Conservation (phyloP, 2,797 vertebrate species). For the Lepilemur ruficaudatus region DNA sequence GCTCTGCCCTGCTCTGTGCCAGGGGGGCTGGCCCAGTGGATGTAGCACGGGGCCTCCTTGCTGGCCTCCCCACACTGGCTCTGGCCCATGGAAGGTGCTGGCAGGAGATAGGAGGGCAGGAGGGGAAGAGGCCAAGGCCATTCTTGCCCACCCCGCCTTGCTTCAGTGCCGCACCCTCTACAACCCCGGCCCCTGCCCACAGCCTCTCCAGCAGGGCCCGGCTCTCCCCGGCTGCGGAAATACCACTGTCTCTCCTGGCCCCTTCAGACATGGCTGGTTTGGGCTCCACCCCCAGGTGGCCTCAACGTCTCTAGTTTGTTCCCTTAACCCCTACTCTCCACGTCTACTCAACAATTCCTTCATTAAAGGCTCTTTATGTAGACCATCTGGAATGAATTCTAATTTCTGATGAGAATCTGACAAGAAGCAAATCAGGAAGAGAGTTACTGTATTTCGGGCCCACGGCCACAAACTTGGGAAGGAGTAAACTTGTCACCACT, state of each 20-base stretch:
- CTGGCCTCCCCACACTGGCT: neutral
- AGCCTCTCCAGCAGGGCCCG: fast-evolving
- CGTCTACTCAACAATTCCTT: neutral
- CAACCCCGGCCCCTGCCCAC: neutral
- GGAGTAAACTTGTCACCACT: neutral
- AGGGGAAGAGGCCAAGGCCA: too few species aligned
- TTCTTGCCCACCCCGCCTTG: neutral
- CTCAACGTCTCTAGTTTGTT: neutral
- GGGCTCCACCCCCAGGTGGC: neutral
- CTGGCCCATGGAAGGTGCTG: neutral
- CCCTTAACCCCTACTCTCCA: neutral
- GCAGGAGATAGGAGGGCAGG: neutral
- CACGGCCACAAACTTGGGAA: neutral
- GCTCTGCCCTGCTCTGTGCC: neutral
- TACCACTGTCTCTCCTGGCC: neutral
- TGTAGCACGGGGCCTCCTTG: fast-evolving
- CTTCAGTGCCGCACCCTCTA: neutral
- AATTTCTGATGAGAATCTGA: neutral
- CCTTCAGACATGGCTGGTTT: neutral
- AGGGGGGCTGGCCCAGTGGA: neutral
- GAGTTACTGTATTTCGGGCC: neutral
- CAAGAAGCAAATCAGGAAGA: neutral
- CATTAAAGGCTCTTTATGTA: neutral
- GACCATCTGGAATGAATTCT: neutral
- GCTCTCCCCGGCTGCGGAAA: neutral